Conservation (phyloP, 2,888 invertebrate species). For the Nymphalis polychloros region DNA sequence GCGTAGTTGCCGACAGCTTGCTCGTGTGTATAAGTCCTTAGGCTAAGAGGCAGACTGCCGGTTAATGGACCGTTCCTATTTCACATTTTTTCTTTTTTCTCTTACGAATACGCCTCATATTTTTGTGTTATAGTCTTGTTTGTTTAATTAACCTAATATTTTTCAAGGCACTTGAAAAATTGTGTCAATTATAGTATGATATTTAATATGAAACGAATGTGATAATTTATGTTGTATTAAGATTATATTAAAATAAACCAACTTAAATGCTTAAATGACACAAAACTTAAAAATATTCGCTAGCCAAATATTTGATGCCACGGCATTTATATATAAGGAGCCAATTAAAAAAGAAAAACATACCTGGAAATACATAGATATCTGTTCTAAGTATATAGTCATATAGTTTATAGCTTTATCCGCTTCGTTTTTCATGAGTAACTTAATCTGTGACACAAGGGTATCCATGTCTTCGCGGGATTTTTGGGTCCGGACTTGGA, state of each 20-base stretch:
- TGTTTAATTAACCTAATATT: conserved; percentile 17
- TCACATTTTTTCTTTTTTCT: conserved; percentile 20
- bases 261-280: too few relatives aligned
- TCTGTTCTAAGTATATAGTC: conserved; percentile 77
- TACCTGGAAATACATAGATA: conserved; percentile 76
- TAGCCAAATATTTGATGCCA: too few relatives aligned
- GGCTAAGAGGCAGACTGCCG: conserved; percentile 28
- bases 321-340: too few relatives aligned
- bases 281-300: too few relatives aligned
- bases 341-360: conserved; percentile 1
- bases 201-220: too few relatives aligned
- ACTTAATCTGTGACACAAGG: conserved; percentile 73
- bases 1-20: conserved; percentile 25
- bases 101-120: conserved; percentile 20
- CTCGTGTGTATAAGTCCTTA: conserved; percentile 34
- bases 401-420: conserved; percentile 78
- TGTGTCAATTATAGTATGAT: background rate
- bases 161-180: conserved; percentile 2
- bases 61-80: conserved; percentile 28
- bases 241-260: too few relatives aligned
- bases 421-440: conserved; percentile 77
- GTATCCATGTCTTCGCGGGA: conserved; percentile 78
- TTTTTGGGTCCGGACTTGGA: conserved; percentile 73
- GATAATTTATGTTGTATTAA: too few relatives aligned
- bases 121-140: conserved; percentile 18